These are phyloP conservation scores for Brotula barbata DNA, from an alignment of 2,797 vertebrate species.

Conservation along the genomic window DNA sequence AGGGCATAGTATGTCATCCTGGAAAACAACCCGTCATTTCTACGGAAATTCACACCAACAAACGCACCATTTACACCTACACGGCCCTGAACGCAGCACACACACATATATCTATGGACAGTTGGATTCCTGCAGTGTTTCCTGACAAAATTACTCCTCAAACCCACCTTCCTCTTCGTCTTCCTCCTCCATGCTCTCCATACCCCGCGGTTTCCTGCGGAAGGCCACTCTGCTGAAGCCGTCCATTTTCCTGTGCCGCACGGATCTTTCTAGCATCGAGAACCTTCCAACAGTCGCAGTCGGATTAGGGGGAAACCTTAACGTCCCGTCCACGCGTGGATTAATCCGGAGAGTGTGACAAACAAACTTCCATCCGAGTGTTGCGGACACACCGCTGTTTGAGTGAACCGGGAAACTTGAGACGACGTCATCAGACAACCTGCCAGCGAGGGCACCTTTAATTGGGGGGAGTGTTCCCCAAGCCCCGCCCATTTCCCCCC, in stretches of 20 bases:
- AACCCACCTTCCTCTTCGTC: constrained; percentile 67
- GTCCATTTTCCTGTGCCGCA: constrained; percentile 56
- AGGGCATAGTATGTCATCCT: too few species aligned
- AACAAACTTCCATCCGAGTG: too few species aligned
- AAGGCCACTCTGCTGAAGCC: constrained; percentile 76
- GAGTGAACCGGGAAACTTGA: background rate
- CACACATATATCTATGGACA: background rate
- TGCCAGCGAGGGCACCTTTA: constrained; percentile 33
- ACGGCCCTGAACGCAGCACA: too few species aligned
- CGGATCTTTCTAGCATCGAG: constrained; percentile 62
- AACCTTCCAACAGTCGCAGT: background rate
- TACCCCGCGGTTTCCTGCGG: constrained; percentile 66
- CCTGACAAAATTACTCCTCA: background rate
- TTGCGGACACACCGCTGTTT: background rate
- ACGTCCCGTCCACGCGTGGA: too few species aligned
- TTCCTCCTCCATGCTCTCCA: constrained; percentile 22
- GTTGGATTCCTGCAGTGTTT: too few species aligned
- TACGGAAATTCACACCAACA: too few species aligned
- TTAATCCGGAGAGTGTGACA: too few species aligned
- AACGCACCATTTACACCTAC: too few species aligned
- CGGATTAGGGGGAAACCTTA: background rate
- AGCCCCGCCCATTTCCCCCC: constrained; percentile 8
- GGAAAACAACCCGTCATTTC: too few species aligned
- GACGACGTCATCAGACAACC: background rate
- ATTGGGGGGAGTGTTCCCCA: constrained; percentile 3